Conservation (phyloP, 2,113 vertebrate genomes). For the Crypturellus undulatus region DNA sequence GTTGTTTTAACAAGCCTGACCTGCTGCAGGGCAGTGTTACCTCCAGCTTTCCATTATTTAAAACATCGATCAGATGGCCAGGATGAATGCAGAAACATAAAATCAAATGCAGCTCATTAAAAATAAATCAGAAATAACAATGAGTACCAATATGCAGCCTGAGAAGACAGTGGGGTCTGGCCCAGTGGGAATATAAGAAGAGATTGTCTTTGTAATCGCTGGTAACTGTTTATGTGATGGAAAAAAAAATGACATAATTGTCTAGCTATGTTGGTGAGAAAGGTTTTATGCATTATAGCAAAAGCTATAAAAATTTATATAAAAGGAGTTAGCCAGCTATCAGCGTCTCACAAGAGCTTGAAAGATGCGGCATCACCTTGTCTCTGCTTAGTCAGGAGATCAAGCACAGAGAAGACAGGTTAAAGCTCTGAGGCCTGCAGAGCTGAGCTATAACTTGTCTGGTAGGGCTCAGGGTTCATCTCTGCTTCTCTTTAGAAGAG, state of each 20-base stretch:
- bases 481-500: background rate
- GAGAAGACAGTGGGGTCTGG: background rate
- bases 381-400: background rate
- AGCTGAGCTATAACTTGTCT: background rate
- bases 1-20: background rate
- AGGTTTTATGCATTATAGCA: background rate
- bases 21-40: background rate
- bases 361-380: background rate
- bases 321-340: background rate
- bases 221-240: background rate
- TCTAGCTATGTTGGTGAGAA: slow-evolving; percentile 18
- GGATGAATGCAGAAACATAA: background rate
- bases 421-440: fast-evolving
- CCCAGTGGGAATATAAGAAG: background rate
- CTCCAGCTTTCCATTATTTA: background rate
- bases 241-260: slow-evolving; percentile 24
- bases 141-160: background rate
- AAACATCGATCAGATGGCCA: background rate
- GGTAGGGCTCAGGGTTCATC: background rate
- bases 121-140: slow-evolving; percentile 7
- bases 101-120: background rate
- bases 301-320: background rate
- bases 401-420: background rate
- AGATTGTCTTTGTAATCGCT: slow-evolving; percentile 33
- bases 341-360: background rate